A percentile compares a stretch with the other conserved stretches of the same genome.
These are phyloP conservation scores for Lithobates sylvaticus DNA, from an alignment of 2,797 vertebrate genomes.

Conservation along the genomic window DNA sequence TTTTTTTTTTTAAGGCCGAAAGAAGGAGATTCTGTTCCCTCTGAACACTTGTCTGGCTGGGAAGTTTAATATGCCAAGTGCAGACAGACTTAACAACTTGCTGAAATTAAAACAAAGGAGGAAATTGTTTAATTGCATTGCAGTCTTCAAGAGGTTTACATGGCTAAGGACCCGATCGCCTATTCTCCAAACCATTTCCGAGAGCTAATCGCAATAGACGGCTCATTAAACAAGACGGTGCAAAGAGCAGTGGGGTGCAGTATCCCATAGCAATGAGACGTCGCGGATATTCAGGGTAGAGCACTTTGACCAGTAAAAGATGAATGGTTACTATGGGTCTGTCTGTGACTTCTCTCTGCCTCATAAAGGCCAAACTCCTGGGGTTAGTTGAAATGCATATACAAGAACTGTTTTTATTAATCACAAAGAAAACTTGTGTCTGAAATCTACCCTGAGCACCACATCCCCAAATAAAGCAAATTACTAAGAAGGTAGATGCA, in stretches of 20 bases:
- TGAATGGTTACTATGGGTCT: too few relatives aligned
- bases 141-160: not conserved
- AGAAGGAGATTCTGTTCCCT: conserved; percentile 59
- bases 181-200: not conserved
- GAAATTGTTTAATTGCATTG: conserved; percentile 39
- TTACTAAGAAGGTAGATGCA: too few relatives aligned
- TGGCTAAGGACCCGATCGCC: not conserved
- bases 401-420: too few relatives aligned
- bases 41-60: conserved; percentile 60
- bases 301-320: too few relatives aligned
- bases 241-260: not conserved
- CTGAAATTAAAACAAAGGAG: conserved; percentile 35
- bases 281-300: not conserved
- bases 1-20: conserved; percentile 26
- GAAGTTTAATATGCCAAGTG: conserved; percentile 29
- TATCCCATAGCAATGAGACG: not conserved
- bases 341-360: too few relatives aligned
- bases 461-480: too few relatives aligned
- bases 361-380: too few relatives aligned
- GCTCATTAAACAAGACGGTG: not conserved
- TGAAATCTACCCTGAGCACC: too few relatives aligned
- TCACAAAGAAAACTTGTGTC: too few relatives aligned
- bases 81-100: conserved; percentile 24
- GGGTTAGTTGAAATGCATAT: too few relatives aligned
- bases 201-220: not conserved